A percentile compares a stretch with the other conserved stretches of the same genome.
phyloP scores from a whole-genome alignment of 1,140 invertebrate genomes.

The Aleiodes sp. region DNA sequence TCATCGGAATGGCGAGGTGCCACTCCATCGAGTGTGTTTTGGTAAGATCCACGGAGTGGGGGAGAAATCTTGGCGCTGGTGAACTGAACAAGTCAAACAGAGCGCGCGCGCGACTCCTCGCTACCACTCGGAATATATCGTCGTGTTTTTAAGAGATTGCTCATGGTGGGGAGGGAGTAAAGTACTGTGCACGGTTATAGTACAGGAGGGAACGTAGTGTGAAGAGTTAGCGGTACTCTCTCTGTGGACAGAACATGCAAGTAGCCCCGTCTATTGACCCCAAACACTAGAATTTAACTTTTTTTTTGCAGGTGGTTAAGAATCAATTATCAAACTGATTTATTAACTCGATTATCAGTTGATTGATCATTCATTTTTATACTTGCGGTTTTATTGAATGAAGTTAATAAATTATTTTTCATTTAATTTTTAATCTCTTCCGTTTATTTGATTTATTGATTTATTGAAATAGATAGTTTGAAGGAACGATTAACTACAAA shows the following conservation, averaged over 20 bases:
- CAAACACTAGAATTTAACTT: slow-evolving; percentile 53
- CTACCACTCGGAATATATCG: neutral
- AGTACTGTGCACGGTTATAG: neutral
- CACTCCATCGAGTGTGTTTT: no score
- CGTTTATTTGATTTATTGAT: no score
- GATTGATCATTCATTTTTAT: no score
- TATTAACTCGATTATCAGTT: no score
- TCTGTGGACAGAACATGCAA: slow-evolving; percentile 53
- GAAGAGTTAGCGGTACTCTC: slow-evolving; percentile 64
- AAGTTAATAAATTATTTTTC: no score
- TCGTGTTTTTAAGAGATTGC: neutral
- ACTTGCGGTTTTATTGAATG: no score
- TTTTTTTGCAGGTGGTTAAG: neutral
- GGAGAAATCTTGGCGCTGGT: slow-evolving; percentile 8
- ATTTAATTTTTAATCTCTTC: no score
- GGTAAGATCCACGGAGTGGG: no score
- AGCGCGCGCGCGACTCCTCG: neutral
- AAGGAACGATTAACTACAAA: neutral
- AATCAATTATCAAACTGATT: neutral
- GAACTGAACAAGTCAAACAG: slow-evolving; percentile 4
- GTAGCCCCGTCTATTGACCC: slow-evolving; percentile 55
- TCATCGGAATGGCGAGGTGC: neutral
- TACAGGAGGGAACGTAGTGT: slow-evolving; percentile 50
- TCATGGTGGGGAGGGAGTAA: slow-evolving; percentile 18
- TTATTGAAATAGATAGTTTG: neutral